A percentile compares a stretch with the other conserved stretches of the same genome.
Evolutionary conservation across 2,113 vertebrate genomes (phyloP).

Genomic region (Myiozetetes cayanensis): DNA sequence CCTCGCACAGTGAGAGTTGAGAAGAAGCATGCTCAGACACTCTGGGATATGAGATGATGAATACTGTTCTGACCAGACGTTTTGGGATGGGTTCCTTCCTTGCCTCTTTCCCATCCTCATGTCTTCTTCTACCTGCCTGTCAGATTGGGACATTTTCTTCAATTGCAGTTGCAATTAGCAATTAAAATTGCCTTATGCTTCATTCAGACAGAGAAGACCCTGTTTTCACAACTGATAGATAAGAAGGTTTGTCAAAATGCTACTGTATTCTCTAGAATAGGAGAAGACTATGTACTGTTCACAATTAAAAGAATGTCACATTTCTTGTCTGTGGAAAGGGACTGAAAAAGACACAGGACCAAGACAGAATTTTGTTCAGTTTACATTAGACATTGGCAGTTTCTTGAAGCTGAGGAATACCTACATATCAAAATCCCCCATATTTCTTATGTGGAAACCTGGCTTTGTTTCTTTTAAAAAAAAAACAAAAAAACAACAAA

Average conservation of each 20-base stretch:
- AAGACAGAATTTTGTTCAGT: background rate
- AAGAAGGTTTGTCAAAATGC: background rate
- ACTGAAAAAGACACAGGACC: background rate
- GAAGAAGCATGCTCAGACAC: background rate
- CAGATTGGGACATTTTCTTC: background rate
- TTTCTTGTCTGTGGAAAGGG: background rate
- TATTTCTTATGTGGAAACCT: background rate
- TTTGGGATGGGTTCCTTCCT: background rate
- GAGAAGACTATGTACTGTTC: background rate
- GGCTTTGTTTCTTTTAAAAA: background rate
- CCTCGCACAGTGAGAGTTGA: background rate
- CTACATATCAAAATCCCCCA: background rate
- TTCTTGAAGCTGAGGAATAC: background rate
- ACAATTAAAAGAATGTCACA: background rate
- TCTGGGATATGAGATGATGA: background rate
- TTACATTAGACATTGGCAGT: background rate
- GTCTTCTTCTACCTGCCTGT: background rate
- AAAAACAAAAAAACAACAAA: background rate
- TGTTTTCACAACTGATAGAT: background rate
- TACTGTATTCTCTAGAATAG: background rate
- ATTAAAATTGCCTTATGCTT: background rate
- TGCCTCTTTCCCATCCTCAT: background rate
- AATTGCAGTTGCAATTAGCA: background rate
- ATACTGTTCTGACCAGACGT: background rate
- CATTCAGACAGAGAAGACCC: background rate